These are phyloP conservation scores for Protodeltote pygarga DNA, from an alignment of 2,888 invertebrate genomes.

Conservation along the genomic window DNA sequence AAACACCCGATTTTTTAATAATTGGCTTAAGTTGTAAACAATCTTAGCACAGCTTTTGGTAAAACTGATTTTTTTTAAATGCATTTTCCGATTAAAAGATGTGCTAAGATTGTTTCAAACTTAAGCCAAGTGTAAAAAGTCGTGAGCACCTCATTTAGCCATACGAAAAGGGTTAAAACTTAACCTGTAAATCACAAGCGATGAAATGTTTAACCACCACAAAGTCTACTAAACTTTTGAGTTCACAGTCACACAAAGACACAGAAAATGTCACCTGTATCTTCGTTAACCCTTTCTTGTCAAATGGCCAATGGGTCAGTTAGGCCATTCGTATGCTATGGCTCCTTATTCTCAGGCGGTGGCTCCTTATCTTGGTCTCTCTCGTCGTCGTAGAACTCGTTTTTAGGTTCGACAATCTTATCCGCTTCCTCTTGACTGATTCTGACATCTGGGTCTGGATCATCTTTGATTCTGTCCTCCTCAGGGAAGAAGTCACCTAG, in stretches of 20 bases:
- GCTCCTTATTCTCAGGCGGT: conserved; percentile 74
- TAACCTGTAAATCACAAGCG: too few species aligned
- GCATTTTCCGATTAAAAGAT: too few species aligned
- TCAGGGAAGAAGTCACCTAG: conserved; percentile 91
- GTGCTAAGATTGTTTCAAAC: too few species aligned
- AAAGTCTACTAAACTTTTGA: too few species aligned
- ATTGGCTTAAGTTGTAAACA: too few species aligned
- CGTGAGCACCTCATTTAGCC: too few species aligned
- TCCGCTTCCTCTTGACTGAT: conserved; percentile 93
- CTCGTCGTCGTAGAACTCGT: conserved; percentile 96
- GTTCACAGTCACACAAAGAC: conserved; percentile 9
- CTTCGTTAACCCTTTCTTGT: conserved; percentile 58
- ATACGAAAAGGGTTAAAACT: too few species aligned
- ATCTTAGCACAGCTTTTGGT: too few species aligned
- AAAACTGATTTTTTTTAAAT: too few species aligned
- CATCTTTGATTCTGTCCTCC: conserved; percentile 91
- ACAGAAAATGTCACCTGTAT: conserved; percentile 56
- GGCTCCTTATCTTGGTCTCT: conserved; percentile 94
- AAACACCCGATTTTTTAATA: too few species aligned
- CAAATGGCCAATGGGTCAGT: conserved; percentile 71
- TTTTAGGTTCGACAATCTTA: conserved; percentile 93
- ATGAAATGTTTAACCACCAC: too few species aligned
- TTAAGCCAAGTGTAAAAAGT: too few species aligned
- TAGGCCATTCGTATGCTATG: conserved; percentile 75
- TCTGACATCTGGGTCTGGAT: conserved; percentile 94